Base-by-base conservation (phyloP, 64 coral and sea anemone species). In the Trachythela sp. region DNA sequence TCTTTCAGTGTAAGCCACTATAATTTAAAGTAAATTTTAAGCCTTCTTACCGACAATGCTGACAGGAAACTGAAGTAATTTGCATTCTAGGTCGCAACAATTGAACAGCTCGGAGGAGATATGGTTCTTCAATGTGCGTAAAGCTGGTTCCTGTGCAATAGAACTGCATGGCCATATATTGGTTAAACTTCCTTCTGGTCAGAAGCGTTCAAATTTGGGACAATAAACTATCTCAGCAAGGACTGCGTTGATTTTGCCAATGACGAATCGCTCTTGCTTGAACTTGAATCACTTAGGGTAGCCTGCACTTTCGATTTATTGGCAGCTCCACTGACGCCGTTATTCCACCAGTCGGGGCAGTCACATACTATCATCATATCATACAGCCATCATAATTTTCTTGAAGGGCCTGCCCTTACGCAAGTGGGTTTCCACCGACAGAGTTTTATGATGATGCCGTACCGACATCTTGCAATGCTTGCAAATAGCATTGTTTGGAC, bases 161-260 rank as follows among this genome's bases (percentile, higher is more conserved):
- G 32, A 72, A 72, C 9, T 72, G 9, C 68, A 72, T 72, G 24
- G 68, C 68, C 32, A 72, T 72, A 30, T 72, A 26, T 72, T 72
- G n/a, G 68, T 72, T 72, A 72, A 72, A 72, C 68, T n/a, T 35
- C 7, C 68, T 72, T 72, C 68, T 72, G 68, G n/a, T 72, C 68
- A 72, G 68, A 30, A 35, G 68, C 11, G 32, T 0, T 72, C 32
- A 72, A 35, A 0, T 30, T 72, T 30, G 68, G 68, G 68, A 72
- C 68, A 72, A 35, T 26, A 72, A 72, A 72, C 2, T 14, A 72
- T 72, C 1, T 26, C 7, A 72, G 24, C 32, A 3, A 30, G 24
- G 68, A 72, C 68, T 72, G 10, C n/a, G 68, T 10, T 26, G 68
- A 35, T 30, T 35, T 7, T 30, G 0, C 68, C 24, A 35, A 35